Evolutionary conservation across 2,113 vertebrate species (phyloP).

Genomic region (Phalacrocorax aristotelis): DNA sequence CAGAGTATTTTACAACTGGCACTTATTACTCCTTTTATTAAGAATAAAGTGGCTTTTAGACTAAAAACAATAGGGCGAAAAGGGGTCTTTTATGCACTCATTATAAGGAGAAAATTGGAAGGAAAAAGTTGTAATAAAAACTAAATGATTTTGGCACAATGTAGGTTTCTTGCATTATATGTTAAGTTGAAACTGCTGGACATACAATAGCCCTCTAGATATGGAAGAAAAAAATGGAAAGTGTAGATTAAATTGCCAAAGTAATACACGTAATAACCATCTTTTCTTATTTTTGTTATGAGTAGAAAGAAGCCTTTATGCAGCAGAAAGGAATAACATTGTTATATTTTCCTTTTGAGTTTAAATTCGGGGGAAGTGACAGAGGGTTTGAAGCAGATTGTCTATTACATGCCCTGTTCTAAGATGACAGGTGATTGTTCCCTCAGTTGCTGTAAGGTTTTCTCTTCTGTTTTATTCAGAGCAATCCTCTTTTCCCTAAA

Average conservation of each 20-base stretch:
- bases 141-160: conserved; percentile 64
- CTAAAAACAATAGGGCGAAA: conserved; percentile 79
- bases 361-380: not conserved
- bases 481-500: not conserved
- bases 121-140: conserved; percentile 72
- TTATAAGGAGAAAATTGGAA: conserved; percentile 76
- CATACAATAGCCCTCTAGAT: conserved; percentile 33
- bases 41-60: conserved; percentile 78
- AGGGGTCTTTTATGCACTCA: conserved; percentile 74
- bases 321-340: conserved; percentile 23
- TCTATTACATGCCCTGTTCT: conserved; percentile 15
- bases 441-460: not conserved
- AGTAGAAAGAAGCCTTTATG: conserved; percentile 56
- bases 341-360: conserved; percentile 22
- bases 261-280: conserved; percentile 27
- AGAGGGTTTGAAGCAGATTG: not conserved
- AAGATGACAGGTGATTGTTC: conserved; percentile 18
- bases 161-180: conserved; percentile 50
- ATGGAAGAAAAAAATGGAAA: conserved; percentile 30
- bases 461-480: conserved; percentile 3
- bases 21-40: conserved; percentile 78
- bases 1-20: conserved; percentile 77
- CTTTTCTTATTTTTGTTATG: conserved; percentile 48
- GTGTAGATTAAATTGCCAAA: conserved; percentile 35
- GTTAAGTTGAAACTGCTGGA: conserved; percentile 57